Evolutionary conservation across 2,888 invertebrate species (phyloP).

Genomic region (Amphipoea oculea): DNA sequence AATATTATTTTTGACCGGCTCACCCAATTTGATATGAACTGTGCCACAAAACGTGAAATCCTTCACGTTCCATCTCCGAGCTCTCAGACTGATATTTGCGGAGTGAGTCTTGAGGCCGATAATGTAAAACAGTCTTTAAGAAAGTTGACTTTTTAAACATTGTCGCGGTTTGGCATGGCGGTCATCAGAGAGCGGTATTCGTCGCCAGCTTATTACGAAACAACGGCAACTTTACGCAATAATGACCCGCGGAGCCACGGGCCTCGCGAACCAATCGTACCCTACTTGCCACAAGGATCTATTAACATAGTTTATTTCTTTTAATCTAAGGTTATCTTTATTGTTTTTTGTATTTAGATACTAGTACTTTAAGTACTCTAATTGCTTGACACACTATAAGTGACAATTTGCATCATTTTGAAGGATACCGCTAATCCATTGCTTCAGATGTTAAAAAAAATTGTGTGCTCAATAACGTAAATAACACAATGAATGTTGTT

Average conservation of each 20-base stretch:
- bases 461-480: not conserved
- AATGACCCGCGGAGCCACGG: constrained; percentile 64
- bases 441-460: not conserved
- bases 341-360: not conserved
- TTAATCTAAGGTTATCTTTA: constrained; percentile 11
- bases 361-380: not conserved
- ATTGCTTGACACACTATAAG: not conserved
- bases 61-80: not conserved
- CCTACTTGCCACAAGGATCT: constrained; percentile 57
- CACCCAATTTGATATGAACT: not conserved
- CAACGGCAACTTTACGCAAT: constrained; percentile 72
- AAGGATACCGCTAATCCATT: not conserved
- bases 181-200: constrained; percentile 57
- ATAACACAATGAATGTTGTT: not conserved
- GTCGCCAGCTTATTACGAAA: constrained; percentile 69
- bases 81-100: not conserved
- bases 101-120: not conserved
- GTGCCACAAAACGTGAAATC: not conserved
- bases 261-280: constrained; percentile 50
- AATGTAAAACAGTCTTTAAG: constrained; percentile 27
- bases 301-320: constrained; percentile 41
- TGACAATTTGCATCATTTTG: not conserved
- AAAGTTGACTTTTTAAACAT: constrained; percentile 50
- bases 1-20: not conserved
- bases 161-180: constrained; percentile 27